These are phyloP conservation scores for Mellivora capensis DNA, from an alignment of 2,113 vertebrate species.

Conservation along the genomic window DNA sequence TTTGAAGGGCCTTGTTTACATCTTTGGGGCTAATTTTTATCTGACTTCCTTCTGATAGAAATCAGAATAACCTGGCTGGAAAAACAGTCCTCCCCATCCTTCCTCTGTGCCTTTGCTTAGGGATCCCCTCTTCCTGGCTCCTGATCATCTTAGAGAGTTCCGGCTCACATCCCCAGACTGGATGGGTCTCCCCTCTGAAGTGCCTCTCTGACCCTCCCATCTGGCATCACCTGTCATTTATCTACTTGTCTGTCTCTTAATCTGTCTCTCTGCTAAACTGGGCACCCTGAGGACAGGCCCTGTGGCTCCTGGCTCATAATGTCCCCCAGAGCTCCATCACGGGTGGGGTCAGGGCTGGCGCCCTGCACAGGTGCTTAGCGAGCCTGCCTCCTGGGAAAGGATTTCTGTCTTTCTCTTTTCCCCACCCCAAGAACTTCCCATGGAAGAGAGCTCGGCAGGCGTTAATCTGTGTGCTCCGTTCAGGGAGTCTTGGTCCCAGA, in stretches of 20 bases:
- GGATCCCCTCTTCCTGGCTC: background rate
- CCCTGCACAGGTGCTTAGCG: too few species aligned
- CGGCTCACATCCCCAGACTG: background rate
- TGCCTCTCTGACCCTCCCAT: background rate
- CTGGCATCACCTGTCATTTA: background rate
- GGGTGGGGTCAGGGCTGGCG: background rate
- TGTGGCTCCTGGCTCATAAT: background rate
- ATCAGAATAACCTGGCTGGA: background rate
- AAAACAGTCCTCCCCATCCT: background rate
- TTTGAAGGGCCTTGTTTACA: background rate
- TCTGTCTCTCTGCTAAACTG: background rate
- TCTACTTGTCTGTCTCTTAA: background rate
- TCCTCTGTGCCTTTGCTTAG: background rate
- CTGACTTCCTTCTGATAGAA: background rate
- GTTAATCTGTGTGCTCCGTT: background rate
- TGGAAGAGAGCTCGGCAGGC: background rate
- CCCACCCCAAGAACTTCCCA: fast-evolving
- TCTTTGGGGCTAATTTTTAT: background rate
- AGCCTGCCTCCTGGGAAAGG: background rate
- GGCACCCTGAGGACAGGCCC: background rate
- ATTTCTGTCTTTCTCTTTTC: too few species aligned
- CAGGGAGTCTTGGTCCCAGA: background rate
- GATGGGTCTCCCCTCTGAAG: background rate
- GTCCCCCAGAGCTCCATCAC: background rate
- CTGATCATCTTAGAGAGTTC: too few species aligned